Base-by-base conservation (phyloP, 2,888 invertebrate genomes). In the Diarsia brunnea region DNA sequence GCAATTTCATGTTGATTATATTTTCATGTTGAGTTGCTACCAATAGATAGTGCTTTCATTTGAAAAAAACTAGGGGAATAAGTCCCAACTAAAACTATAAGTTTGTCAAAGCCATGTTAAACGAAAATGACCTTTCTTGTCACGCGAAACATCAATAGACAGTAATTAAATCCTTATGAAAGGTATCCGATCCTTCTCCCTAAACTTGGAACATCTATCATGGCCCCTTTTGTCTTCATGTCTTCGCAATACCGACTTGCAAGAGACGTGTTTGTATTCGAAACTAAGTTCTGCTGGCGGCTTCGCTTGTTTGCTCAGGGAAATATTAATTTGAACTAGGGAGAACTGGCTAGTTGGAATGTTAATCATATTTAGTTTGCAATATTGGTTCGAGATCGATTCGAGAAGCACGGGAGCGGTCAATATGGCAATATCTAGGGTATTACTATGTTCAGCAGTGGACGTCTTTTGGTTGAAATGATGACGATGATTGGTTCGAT, bases 131-230 rank as follows among this genome's bases (percentile, higher is more conserved):
- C 60, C n/a, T 27, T 14, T 4, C 14, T 14, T 8, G 7, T 45
- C 21, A 71, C 21, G 19, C 12, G 4, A 53, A 70, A 70, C n/a
- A 81, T 81, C 58, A 78, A 78, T 70, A 38, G 19, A 47, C 58
- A 2, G 43, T 70, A 73, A 78, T 81, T 78, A 74, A 73, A 78
- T 60, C 31, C 27, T 5, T 49, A 19, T 27, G 58, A 58, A 61
- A 55, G 31, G 19, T 24, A 51, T 63, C 47, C 14, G 24, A 69
- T 77, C 51, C 78, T 51, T 53, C 43, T 53, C 27, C 53, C 47
- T 14, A 55, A 81, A 81, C 58, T 81, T 78, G 5, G 49, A 55
- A 81, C 78, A 78, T 81, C 81, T 38, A 68, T 78, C 81, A 81
- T 55, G 8, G 16, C 31, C 24, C 81, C 78, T 49, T 78, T 73